A percentile compares a stretch with the other conserved stretches of the same genome.
Evolutionary conservation across 2,888 invertebrate species (phyloP).

Genomic region (Parthenolecanium corni): DNA sequence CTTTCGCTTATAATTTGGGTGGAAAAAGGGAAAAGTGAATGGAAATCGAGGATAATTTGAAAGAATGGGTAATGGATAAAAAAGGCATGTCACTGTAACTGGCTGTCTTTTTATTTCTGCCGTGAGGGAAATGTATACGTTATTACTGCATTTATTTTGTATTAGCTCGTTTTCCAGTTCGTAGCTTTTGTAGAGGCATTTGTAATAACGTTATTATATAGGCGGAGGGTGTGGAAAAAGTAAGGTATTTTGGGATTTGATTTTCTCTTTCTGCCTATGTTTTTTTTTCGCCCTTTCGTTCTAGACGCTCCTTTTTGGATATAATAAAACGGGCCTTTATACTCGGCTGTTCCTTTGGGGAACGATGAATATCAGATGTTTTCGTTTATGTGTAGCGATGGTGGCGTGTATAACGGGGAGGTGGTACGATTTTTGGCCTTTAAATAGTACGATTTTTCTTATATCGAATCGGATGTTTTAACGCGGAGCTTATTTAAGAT

Average conservation of each 20-base stretch:
- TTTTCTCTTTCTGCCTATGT: constrained; percentile 7
- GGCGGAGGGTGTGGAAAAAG: too few species aligned
- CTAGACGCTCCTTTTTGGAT: too few species aligned
- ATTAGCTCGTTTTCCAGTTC: constrained; percentile 17
- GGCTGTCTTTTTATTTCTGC: not conserved
- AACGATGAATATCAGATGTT: constrained; percentile 16
- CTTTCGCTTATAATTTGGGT: too few species aligned
- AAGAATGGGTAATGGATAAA: not conserved
- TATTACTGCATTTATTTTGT: constrained; percentile 15
- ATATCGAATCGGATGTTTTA: too few species aligned
- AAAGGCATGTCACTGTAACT: not conserved
- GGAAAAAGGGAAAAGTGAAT: not conserved
- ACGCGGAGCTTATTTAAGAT: too few species aligned
- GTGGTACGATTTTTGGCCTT: not conserved
- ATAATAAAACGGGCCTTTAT: constrained; percentile 10
- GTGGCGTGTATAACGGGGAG: not conserved
- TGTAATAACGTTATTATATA: constrained; percentile 8
- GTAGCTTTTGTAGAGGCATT: constrained; percentile 15
- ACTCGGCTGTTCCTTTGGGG: not conserved
- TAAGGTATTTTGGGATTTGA: constrained; percentile 9
- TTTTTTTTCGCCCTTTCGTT: too few species aligned
- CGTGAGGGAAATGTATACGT: not conserved
- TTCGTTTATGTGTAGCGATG: not conserved
- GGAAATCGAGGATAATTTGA: not conserved
- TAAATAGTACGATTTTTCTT: too few species aligned